A percentile compares a stretch with the other conserved stretches of the same genome.
Conservation (phyloP, 2,113 vertebrate species). For the Microcebus griseorufus region DNA sequence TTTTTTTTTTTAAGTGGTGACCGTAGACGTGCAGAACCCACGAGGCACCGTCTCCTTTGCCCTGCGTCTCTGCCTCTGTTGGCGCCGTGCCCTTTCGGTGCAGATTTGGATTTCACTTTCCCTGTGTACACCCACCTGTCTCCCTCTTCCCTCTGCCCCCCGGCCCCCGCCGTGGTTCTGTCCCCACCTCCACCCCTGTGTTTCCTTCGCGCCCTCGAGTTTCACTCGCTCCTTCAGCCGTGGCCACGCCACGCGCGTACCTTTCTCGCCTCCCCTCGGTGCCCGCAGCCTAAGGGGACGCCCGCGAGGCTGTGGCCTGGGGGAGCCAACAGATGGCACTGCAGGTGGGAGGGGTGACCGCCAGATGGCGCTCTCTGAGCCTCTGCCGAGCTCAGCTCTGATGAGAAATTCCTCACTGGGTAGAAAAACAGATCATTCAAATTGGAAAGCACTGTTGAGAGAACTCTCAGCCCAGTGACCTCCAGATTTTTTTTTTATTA, state of each 20-base stretch:
- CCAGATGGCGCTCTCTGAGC: slow-evolving; percentile 48
- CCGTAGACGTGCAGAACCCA: background rate
- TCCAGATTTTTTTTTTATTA: background rate
- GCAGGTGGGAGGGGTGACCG: background rate
- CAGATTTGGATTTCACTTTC: background rate
- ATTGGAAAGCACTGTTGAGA: background rate
- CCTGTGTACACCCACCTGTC: background rate
- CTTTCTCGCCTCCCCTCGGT: background rate
- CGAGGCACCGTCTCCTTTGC: background rate
- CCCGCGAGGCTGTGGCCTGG: background rate
- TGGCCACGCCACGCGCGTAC: fast-evolving
- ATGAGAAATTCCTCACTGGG: background rate
- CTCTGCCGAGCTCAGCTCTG: background rate
- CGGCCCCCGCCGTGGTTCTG: background rate
- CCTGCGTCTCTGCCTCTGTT: background rate
- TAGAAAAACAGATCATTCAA: background rate
- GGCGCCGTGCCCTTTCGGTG: too few relatives aligned
- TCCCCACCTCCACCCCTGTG: background rate
- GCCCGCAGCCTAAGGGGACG: background rate
- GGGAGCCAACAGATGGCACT: too few relatives aligned
- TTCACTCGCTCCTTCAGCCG: background rate
- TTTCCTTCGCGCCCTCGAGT: background rate
- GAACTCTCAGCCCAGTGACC: background rate
- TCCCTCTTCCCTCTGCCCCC: background rate
- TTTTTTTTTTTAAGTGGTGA: background rate